Percentiles rank a stretch among this genome's conserved stretches.
These are phyloP conservation scores for Anas platyrhynchos DNA, from an alignment of 2,113 vertebrate genomes.

Conservation along the genomic window DNA sequence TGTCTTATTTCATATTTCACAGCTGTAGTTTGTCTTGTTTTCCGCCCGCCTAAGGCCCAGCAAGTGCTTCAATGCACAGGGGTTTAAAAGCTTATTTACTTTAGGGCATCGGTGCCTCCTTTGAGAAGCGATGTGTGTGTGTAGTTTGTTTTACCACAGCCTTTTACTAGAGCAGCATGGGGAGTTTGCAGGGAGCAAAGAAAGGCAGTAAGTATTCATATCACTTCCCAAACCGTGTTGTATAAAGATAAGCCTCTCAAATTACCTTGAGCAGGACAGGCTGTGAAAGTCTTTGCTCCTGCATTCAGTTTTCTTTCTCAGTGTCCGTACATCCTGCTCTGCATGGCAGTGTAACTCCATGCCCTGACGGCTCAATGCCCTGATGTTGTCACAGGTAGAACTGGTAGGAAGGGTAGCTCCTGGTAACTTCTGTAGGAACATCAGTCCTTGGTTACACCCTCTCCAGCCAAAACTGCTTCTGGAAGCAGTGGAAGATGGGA, in stretches of 20 bases:
- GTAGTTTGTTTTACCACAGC: slow-evolving; percentile 12
- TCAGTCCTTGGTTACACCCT: not conserved
- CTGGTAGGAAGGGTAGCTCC: not conserved
- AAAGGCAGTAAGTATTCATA: not conserved
- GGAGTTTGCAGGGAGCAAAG: not conserved
- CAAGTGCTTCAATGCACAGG: slow-evolving; percentile 31
- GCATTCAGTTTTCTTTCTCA: not conserved
- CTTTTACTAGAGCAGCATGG: not conserved
- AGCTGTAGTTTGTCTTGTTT: slow-evolving; percentile 56
- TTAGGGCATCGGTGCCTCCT: slow-evolving; percentile 17
- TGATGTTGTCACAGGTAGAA: not conserved
- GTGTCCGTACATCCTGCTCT: not conserved
- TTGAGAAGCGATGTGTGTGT: not conserved
- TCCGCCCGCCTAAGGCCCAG: slow-evolving; percentile 35
- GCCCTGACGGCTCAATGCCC: not conserved
- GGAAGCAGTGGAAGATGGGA: not conserved
- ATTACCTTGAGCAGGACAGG: not conserved
- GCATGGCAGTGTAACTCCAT: not conserved
- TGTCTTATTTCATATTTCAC: slow-evolving; percentile 58
- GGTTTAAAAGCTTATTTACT: slow-evolving; percentile 47
- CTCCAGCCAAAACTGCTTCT: not conserved
- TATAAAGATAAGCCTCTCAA: not conserved
- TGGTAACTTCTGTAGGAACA: not conserved
- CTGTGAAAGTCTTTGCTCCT: not conserved
- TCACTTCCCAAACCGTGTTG: not conserved